Evolutionary conservation across 1,140 invertebrate species (phyloP).

Genomic region (Adoxophyes honmai): DNA sequence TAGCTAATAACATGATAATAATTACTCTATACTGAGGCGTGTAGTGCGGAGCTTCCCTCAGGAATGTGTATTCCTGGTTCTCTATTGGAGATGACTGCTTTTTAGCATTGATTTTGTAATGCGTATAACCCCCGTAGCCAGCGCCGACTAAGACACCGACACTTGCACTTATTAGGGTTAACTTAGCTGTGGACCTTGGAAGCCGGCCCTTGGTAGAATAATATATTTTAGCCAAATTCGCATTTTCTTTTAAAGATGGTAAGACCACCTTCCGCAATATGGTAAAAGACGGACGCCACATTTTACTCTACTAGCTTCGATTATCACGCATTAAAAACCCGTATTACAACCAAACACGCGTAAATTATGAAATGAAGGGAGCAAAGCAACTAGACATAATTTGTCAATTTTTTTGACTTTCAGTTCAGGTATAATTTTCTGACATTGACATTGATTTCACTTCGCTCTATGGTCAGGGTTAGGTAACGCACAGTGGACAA

Average conservation of each 20-base stretch:
- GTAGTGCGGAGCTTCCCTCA: conserved; percentile 54
- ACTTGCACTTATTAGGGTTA: conserved; percentile 68
- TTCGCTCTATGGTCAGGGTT: too few species aligned
- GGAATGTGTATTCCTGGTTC: conserved; percentile 52
- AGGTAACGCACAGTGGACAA: too few species aligned
- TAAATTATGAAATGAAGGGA: too few species aligned
- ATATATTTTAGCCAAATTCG: conserved; percentile 37
- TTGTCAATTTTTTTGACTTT: too few species aligned
- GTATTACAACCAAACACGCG: not conserved
- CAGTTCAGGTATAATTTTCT: too few species aligned
- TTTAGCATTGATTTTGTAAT: conserved; percentile 68
- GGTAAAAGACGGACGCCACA: conserved; percentile 59
- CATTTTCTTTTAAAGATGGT: conserved; percentile 50
- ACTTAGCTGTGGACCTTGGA: conserved; percentile 54
- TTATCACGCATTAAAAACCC: not conserved
- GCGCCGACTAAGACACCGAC: conserved; percentile 68
- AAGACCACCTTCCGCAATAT: conserved; percentile 52
- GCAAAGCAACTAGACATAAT: too few species aligned
- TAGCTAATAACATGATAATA: not conserved
- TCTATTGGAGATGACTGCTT: conserved; percentile 32
- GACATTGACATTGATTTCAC: too few species aligned
- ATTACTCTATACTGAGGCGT: conserved; percentile 63
- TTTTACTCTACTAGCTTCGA: conserved; percentile 24
- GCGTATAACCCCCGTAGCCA: conserved; percentile 71
- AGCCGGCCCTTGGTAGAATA: conserved; percentile 57